These are phyloP conservation scores for Caenorhabditis angaria DNA, from an alignment of 2,888 invertebrate species.

Conservation along the genomic window DNA sequence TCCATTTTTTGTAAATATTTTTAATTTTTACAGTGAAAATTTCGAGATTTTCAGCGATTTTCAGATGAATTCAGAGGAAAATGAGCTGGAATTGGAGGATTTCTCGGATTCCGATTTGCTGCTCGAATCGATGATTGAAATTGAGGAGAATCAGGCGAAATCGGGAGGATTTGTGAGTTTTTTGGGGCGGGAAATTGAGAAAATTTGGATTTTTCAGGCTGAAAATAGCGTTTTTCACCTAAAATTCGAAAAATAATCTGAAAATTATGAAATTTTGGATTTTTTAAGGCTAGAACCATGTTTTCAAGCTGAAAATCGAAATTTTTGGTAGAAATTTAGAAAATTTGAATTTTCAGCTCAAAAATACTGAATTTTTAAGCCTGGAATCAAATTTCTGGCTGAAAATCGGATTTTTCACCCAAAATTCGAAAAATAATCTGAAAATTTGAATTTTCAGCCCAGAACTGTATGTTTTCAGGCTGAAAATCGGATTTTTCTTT, in stretches of 20 bases:
- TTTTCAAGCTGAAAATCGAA: no score
- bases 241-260: neutral
- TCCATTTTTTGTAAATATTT: no score
- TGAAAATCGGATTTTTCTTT: neutral
- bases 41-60: neutral
- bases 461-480: no score
- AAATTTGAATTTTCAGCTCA: no score
- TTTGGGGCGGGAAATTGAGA: neutral
- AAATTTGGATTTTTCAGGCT: no score
- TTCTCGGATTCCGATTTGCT: constrained; percentile 25
- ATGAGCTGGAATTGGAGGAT: constrained; percentile 21
- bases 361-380: no score
- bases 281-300: no score
- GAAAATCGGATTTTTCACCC: no score
- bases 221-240: neutral
- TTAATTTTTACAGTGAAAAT: neutral
- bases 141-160: constrained; percentile 20
- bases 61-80: neutral
- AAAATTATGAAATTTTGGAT: neutral
- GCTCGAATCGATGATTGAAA: constrained; percentile 37
- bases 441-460: no score
- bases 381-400: no score
- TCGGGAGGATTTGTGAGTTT: constrained; percentile 24
- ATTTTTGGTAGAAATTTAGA: no score
- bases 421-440: no score